Evolutionary conservation across 2,797 vertebrate species (phyloP).

Genomic region (Monodelphis domestica): DNA sequence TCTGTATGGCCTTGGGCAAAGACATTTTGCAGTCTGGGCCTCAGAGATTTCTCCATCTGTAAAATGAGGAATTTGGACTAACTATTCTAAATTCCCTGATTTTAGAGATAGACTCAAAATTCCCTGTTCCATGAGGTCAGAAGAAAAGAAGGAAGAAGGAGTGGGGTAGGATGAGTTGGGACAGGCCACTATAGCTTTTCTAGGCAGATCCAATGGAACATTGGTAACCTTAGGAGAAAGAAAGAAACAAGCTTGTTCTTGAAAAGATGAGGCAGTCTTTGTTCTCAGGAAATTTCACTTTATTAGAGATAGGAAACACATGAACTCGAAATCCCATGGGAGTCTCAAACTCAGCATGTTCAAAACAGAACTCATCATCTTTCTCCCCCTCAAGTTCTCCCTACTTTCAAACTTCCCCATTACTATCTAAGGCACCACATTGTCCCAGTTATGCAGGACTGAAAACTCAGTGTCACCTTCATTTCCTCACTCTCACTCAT

Average conservation of each 20-base stretch:
- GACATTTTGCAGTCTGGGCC: neutral
- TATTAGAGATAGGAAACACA: neutral
- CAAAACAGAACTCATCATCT: neutral
- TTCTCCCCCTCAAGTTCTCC: neutral
- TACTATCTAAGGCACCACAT: neutral
- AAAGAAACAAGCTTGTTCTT: neutral
- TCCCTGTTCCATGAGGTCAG: neutral
- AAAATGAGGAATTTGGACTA: neutral
- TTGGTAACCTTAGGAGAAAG: neutral
- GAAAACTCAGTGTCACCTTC: neutral
- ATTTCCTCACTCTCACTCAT: neutral
- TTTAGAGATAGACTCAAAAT: neutral
- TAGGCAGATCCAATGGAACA: neutral
- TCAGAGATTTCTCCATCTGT: neutral
- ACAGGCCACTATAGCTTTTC: neutral
- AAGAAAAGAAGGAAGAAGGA: neutral
- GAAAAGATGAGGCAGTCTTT: neutral
- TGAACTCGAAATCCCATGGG: neutral
- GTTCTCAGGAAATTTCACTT: neutral
- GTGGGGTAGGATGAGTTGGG: neutral
- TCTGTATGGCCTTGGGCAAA: neutral
- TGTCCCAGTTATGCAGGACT: neutral
- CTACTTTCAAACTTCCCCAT: neutral
- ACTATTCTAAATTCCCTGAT: neutral
- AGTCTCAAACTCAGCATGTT: neutral